phyloP scores from a whole-genome alignment of 1,140 invertebrate genomes.

The Himalopsyche phryganea region DNA sequence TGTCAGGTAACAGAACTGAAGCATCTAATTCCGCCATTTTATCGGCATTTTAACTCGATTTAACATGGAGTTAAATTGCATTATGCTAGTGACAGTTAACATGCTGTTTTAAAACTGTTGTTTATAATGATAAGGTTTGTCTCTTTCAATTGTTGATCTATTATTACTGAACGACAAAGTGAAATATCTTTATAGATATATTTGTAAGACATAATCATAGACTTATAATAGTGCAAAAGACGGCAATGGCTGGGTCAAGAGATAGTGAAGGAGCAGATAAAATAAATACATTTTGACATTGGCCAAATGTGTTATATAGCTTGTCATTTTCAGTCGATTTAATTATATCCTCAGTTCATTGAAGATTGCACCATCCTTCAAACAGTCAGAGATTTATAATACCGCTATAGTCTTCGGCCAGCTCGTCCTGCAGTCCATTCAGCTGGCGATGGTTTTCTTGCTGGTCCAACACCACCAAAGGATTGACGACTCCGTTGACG shows the following conservation, averaged over 20 bases:
- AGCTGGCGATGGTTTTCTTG: slow-evolving; percentile 25
- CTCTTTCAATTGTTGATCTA: too few species aligned
- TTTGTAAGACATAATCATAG: too few species aligned
- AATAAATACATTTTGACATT: neutral
- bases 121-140: too few species aligned
- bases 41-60: too few species aligned
- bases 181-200: too few species aligned
- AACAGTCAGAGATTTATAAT: slow-evolving; percentile 47
- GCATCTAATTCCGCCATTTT: too few species aligned
- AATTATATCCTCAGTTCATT: slow-evolving; percentile 30
- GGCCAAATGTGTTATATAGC: neutral
- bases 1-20: too few species aligned
- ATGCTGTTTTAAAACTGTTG: too few species aligned
- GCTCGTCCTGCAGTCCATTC: slow-evolving; percentile 38
- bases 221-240: too few species aligned
- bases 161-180: too few species aligned
- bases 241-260: neutral
- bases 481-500: slow-evolving; percentile 27
- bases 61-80: too few species aligned
- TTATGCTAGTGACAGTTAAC: too few species aligned
- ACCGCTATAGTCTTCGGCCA: slow-evolving; percentile 37
- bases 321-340: neutral
- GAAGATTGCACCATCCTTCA: slow-evolving; percentile 52
- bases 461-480: slow-evolving; percentile 40
- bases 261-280: neutral